Evolutionary conservation across 2,113 vertebrate genomes (phyloP).

Genomic region (Archocentrus centrarchus): DNA sequence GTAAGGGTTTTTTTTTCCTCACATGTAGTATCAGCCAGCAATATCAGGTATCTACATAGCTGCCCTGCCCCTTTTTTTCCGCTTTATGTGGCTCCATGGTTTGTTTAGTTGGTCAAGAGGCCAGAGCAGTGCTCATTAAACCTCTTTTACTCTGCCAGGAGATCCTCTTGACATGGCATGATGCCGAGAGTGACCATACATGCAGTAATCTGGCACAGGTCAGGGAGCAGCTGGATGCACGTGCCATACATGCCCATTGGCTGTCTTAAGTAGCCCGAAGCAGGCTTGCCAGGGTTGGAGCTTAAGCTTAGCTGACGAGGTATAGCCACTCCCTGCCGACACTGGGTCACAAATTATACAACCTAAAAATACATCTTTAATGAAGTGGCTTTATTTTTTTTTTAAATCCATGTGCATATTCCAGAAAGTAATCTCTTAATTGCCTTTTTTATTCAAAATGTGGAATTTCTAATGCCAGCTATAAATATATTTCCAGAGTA

Average conservation of each 20-base stretch:
- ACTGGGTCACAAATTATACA: conserved; percentile 30
- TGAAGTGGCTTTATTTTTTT: neutral
- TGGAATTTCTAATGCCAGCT: neutral
- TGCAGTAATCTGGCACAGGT: conserved; percentile 53
- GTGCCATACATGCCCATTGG: conserved; percentile 51
- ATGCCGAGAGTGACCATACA: conserved; percentile 46
- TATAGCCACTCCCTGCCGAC: conserved; percentile 18
- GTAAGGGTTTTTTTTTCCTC: neutral
- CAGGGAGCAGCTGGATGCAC: conserved; percentile 45
- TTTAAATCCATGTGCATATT: neutral
- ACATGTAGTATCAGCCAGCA: conserved; percentile 17
- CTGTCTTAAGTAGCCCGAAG: conserved; percentile 47
- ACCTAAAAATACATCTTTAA: neutral
- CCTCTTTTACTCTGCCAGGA: conserved; percentile 48
- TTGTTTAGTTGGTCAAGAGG: conserved; percentile 54
- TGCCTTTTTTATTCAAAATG: conserved; percentile 1
- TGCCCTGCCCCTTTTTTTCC: neutral
- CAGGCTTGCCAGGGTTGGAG: conserved; percentile 41
- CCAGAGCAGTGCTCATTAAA: conserved; percentile 44
- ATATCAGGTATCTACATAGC: conserved; percentile 17
- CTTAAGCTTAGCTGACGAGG: conserved; percentile 58
- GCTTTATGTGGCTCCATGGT: conserved; percentile 18
- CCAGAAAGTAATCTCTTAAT: neutral
- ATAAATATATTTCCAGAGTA: neutral
- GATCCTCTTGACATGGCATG: conserved; percentile 55